These are phyloP conservation scores for Strix aluco DNA, from an alignment of 2,113 vertebrate genomes.

Conservation along the genomic window DNA sequence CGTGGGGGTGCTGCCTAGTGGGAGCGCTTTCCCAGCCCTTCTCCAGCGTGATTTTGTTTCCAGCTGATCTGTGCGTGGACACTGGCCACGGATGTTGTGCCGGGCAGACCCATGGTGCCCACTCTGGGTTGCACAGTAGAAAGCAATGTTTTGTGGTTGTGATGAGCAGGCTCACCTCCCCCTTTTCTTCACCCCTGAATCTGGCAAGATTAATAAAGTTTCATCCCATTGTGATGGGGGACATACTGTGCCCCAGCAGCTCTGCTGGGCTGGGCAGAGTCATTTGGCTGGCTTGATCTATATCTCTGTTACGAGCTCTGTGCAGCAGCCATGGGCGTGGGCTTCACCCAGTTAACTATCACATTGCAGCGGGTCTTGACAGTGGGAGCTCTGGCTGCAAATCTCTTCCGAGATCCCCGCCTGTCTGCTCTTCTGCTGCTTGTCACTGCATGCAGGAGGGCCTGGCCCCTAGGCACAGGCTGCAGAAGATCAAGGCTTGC, in stretches of 20 bases:
- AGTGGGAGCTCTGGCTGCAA: background rate
- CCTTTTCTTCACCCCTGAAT: background rate
- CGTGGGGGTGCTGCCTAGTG: background rate
- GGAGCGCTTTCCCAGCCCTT: background rate
- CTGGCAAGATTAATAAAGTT: background rate
- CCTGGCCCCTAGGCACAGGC: accelerated
- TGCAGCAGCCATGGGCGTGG: background rate
- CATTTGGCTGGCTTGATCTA: background rate
- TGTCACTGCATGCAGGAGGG: background rate
- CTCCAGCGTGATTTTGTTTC: background rate
- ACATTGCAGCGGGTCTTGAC: background rate
- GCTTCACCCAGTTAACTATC: background rate
- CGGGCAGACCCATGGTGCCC: background rate
- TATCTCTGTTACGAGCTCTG: background rate
- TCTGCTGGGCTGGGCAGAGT: background rate
- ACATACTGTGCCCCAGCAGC: background rate
- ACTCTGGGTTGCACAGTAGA: background rate
- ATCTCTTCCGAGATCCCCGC: background rate
- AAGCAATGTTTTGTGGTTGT: background rate
- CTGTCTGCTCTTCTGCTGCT: background rate
- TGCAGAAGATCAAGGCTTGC: background rate
- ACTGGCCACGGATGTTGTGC: too few relatives aligned
- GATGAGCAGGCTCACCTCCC: background rate
- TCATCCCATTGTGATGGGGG: background rate
- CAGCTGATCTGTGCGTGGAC: background rate